Evolutionary conservation across 1,140 invertebrate species (phyloP).

Genomic region (Camponotus floridanus): DNA sequence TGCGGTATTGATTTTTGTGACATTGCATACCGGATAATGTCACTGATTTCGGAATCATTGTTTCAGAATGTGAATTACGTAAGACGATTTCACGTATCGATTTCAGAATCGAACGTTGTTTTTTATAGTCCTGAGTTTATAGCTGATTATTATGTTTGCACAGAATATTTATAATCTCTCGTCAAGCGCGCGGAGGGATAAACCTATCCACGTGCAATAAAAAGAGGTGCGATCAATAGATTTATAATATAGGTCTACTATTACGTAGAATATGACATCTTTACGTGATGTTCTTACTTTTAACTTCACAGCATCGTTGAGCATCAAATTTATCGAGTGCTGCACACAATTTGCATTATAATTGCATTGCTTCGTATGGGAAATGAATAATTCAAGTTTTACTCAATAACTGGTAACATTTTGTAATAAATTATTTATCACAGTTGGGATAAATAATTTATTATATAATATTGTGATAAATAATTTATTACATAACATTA

Average conservation of each 20-base stretch:
- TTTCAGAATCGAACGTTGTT: conserved; percentile 28
- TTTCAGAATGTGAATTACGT: conserved; percentile 15
- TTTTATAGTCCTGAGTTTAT: conserved; percentile 15
- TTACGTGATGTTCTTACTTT: conserved; percentile 20
- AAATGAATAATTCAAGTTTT: conserved; percentile 20
- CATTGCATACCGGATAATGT: not conserved
- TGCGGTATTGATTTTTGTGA: conserved; percentile 5
- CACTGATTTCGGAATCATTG: conserved; percentile 8
- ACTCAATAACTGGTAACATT: conserved; percentile 1
- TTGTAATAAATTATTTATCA: conserved; percentile 4
- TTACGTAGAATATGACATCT: not conserved
- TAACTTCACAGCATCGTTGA: conserved; percentile 1
- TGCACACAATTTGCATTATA: conserved; percentile 15
- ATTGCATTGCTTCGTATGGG: not conserved
- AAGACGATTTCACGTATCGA: not conserved
- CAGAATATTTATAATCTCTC: conserved; percentile 54
- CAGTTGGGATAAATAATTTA: too few species aligned
- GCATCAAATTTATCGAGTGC: not conserved
- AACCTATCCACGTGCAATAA: conserved; percentile 19
- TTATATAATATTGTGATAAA: too few species aligned
- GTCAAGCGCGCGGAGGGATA: not conserved
- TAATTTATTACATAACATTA: too few species aligned
- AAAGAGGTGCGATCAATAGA: conserved; percentile 41
- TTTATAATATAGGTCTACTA: conserved; percentile 18
- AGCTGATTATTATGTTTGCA: conserved; percentile 9